Evolutionary conservation across 2,888 invertebrate genomes (phyloP).

Genomic region (Pediacus dermestoides): DNA sequence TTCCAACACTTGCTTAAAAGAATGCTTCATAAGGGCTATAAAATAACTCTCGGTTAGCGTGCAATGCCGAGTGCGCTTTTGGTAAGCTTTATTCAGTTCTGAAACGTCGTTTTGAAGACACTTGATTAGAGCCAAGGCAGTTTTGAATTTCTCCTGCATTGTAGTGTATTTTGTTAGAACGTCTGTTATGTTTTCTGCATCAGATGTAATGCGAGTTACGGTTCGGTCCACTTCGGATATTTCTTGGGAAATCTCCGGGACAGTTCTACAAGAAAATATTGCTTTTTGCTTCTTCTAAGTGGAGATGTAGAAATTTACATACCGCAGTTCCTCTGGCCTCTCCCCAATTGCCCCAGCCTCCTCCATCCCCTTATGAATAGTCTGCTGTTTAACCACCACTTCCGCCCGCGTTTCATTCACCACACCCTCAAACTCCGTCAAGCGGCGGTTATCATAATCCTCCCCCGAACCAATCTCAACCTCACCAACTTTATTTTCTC

Average conservation of each 20-base stretch:
- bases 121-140: constrained; percentile 37
- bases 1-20: constrained; percentile 56
- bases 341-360: constrained; percentile 52
- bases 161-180: constrained; percentile 39
- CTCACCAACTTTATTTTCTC: constrained; percentile 49
- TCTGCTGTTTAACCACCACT: constrained; percentile 49
- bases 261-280: too few relatives aligned
- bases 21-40: constrained; percentile 44
- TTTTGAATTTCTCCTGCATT: constrained; percentile 40
- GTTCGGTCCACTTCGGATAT: constrained; percentile 49
- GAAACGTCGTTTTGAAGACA: constrained; percentile 31
- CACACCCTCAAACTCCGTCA: constrained; percentile 31
- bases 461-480: constrained; percentile 41
- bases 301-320: too few relatives aligned
- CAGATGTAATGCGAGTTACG: constrained; percentile 48
- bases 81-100: constrained; percentile 35
- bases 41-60: constrained; percentile 46
- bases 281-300: too few relatives aligned
- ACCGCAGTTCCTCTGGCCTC: constrained; percentile 54
- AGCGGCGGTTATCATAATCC: constrained; percentile 34
- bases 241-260: constrained; percentile 44
- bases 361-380: constrained; percentile 46
- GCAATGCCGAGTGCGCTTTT: constrained; percentile 43
- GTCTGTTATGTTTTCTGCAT: constrained; percentile 34
- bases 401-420: constrained; percentile 38